phyloP scores from a whole-genome alignment of 2,113 vertebrate genomes.

The Cavia porcellus region DNA sequence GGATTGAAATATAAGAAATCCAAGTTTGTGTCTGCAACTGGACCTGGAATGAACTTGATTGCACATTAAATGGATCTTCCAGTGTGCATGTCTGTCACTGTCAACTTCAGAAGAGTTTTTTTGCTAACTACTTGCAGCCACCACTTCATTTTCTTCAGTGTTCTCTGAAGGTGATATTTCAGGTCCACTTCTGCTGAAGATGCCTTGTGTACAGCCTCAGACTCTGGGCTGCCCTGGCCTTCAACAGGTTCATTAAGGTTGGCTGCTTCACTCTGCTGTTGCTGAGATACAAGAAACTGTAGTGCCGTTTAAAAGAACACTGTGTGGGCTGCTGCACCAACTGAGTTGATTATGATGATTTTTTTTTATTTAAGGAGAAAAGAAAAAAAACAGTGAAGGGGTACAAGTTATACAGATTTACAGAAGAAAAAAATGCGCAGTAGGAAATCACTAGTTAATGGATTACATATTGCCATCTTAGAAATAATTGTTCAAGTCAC shows the following conservation, averaged over 20 bases:
- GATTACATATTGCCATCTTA: too few species aligned
- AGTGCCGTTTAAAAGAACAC: constrained; percentile 91
- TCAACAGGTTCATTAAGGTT: constrained; percentile 89
- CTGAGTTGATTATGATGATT: constrained; percentile 90
- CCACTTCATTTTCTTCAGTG: too few species aligned
- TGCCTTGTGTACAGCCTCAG: constrained; percentile 84
- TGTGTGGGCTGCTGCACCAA: constrained; percentile 92
- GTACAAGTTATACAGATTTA: too few species aligned
- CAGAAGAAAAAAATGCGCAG: too few species aligned
- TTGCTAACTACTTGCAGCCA: constrained; percentile 68
- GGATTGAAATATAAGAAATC: constrained; percentile 98
- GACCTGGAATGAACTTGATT: constrained; percentile 89
- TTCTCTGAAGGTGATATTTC: constrained; percentile 82
- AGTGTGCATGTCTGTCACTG: constrained; percentile 69
- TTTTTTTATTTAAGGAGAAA: too few species aligned
- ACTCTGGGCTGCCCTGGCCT: constrained; percentile 84
- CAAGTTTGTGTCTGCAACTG: constrained; percentile 88
- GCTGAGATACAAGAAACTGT: constrained; percentile 90
- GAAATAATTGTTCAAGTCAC: too few species aligned
- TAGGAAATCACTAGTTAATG: too few species aligned
- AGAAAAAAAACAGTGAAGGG: too few species aligned
- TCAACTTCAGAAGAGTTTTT: constrained; percentile 79
- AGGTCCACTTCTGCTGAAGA: constrained; percentile 89
- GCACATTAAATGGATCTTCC: constrained; percentile 92
- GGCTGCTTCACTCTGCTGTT: constrained; percentile 90